Evolutionary conservation across 2,797 vertebrate species (phyloP).

Genomic region (Oreochromis mossambicus): DNA sequence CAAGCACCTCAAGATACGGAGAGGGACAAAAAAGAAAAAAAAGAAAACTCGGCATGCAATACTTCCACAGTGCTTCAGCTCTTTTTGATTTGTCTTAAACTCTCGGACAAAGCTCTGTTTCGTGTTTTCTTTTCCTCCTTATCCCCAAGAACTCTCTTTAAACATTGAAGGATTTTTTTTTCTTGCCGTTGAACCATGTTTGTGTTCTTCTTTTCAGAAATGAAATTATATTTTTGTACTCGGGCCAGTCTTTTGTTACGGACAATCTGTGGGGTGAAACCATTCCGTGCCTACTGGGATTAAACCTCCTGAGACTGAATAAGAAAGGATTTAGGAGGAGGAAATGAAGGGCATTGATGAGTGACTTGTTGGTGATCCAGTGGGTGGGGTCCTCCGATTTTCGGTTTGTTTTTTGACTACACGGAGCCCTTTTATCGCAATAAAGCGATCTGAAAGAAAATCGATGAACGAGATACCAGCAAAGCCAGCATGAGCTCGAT

Average conservation of each 20-base stretch:
- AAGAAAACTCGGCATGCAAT: conserved; percentile 54
- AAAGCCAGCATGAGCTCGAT: conserved; percentile 8
- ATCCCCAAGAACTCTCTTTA: conserved; percentile 27
- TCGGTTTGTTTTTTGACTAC: neutral
- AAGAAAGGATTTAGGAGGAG: conserved; percentile 9
- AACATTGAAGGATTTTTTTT: conserved; percentile 71
- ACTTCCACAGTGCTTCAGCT: conserved; percentile 53
- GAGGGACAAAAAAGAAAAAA: neutral
- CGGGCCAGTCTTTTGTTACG: conserved; percentile 74
- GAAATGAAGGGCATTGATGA: conserved; percentile 43
- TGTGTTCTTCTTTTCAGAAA: conserved; percentile 51
- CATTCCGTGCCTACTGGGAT: conserved; percentile 85
- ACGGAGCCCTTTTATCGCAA: neutral
- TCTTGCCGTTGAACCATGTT: conserved; percentile 52
- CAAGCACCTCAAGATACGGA: conserved; percentile 24
- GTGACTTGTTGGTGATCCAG: conserved; percentile 4
- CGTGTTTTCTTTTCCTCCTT: neutral
- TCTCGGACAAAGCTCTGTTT: neutral
- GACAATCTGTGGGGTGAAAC: conserved; percentile 73
- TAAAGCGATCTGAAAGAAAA: neutral
- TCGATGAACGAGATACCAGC: conserved; percentile 11
- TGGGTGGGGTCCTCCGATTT: conserved; percentile 2
- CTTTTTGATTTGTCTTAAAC: conserved; percentile 34
- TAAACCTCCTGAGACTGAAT: conserved; percentile 40
- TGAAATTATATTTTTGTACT: conserved; percentile 80